Base-by-base conservation (phyloP, 2,113 vertebrate species). In the Diphyllodes magnificus region DNA sequence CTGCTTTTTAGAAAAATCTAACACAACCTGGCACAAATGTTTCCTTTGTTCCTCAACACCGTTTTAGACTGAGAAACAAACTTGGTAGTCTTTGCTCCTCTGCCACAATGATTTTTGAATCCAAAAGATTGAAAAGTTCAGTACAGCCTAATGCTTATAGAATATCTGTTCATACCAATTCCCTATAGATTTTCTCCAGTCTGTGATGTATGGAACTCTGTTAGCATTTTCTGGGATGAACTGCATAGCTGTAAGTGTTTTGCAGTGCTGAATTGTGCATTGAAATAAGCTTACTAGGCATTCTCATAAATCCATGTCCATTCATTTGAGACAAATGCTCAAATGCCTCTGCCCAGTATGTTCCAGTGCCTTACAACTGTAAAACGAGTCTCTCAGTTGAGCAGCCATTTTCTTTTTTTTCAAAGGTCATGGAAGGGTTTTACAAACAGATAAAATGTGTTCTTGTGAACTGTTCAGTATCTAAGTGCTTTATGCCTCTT, bases 241-340 rank as follows among this genome's bases (percentile, higher is more conserved):
- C 42, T 80, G 82, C 47, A 17, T 73, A 88, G 86, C 75, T 90
- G 59, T 77, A 47, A 85, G 73, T 56, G 28, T 95, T 92, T 90
- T 57, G 11, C 60, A 77, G 56, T 75, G 54, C 75, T 88, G 90
- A 78, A 77, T 63, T 78, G 53, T 79, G 71, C 22, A 30, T 35
- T 64, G 40, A 45, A 95, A 94, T 50, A 42, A 78, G 92, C 90
- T 92, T 90, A 68, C n/a, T 59, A 75, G 76, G 69, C 89, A 71
- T 83, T 78, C 79, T 81, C 31, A 45, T 88, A 93, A 92, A 90
- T 78, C 64, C 60, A n/a, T 35, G 71, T 42, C 85, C 56, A 25
- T 87, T 95, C 56, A 88, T 80, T 91, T 51, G n/a, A 81, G 76
- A 56, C 82, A 86, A 82, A 77, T 70, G 70, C 24, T 83, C 40